Evolutionary conservation across 1,140 invertebrate species (phyloP), one percentile per base, ranked within the genome.

Genomic region (Trichomalopsis sarcophagae): DNA sequence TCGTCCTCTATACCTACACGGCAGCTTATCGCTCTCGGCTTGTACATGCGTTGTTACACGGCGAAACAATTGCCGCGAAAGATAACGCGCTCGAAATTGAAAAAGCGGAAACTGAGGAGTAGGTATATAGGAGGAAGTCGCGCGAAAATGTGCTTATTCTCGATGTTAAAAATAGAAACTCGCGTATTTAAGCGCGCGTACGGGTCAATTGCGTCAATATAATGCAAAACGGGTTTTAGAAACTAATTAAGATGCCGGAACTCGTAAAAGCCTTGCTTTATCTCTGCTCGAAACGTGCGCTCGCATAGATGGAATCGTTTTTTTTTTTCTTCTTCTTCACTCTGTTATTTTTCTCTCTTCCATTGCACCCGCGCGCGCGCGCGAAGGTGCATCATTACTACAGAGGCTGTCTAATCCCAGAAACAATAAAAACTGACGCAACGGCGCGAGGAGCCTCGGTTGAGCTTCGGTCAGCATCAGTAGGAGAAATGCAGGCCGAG

Each of bases 201-300:
- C 68, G 23, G 27, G 75, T 7, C 40, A 77, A 80, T 84, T 80
- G 44, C 77, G 69, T 75, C 36, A 84, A 84, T 79, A 84, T 74
- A 17, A 77, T 62, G 83, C 27, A 30, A 84, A 84, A 75, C 68
- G 69, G 14, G 30, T 75, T 80, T 80, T 62, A 77, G 21, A 75
- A 74, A 75, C 69, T 74, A 80, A 75, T 74, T 36, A 73, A 73
- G 11, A 80, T 80, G 69, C 77, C 83, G 68, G 77, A 78, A 75
- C 77, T 75, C 44, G 21, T 71, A 84, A n/a, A 74, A 79, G 47
- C 44, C 68, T 23, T n/a, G 27, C 66, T 79, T 84, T 84, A 84
- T 84, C 75, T 55, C 75, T 47, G 1, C 23, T 17, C 50, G 71
- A 78, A 66, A 47, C n/a, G 40, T 36, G 27, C 50, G 55, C 21